Percentiles rank a stretch among this genome's conserved stretches.
phyloP scores from a whole-genome alignment of 2,113 vertebrate species.

The Sylvilagus bachmani region DNA sequence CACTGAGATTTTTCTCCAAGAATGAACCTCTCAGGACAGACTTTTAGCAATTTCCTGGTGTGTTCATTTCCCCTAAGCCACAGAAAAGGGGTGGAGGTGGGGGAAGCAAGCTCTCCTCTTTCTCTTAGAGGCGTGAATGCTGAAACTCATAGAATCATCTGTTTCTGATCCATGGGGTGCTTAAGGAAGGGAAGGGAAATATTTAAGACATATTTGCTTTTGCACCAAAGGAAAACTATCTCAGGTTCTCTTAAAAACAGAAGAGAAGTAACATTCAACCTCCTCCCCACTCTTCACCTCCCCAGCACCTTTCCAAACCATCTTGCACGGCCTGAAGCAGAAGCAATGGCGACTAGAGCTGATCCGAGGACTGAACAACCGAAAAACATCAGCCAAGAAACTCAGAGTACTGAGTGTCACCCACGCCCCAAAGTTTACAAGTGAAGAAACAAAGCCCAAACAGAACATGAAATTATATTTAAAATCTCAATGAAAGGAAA shows the following conservation, averaged over 20 bases:
- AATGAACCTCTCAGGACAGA: not conserved
- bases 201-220: not conserved
- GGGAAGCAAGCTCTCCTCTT: not conserved
- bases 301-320: not conserved
- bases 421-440: not conserved
- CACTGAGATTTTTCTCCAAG: not conserved
- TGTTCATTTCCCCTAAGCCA: not conserved
- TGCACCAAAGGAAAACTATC: not conserved
- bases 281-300: not conserved
- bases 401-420: not conserved
- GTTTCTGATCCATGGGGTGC: constrained; percentile 27
- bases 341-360: not conserved
- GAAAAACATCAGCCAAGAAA: not conserved
- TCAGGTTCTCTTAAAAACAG: not conserved
- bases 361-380: not conserved
- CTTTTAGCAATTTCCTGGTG: not conserved
- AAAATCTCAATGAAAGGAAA: constrained; percentile 39
- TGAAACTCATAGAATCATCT: not conserved
- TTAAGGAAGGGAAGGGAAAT: constrained; percentile 39
- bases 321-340: not conserved
- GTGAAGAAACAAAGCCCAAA: not conserved
- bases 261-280: not conserved
- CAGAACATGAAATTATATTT: not conserved
- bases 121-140: not conserved
- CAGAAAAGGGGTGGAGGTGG: not conserved